Evolutionary conservation across 2,113 vertebrate genomes (phyloP).

Genomic region (Cricetomys ansorgei): DNA sequence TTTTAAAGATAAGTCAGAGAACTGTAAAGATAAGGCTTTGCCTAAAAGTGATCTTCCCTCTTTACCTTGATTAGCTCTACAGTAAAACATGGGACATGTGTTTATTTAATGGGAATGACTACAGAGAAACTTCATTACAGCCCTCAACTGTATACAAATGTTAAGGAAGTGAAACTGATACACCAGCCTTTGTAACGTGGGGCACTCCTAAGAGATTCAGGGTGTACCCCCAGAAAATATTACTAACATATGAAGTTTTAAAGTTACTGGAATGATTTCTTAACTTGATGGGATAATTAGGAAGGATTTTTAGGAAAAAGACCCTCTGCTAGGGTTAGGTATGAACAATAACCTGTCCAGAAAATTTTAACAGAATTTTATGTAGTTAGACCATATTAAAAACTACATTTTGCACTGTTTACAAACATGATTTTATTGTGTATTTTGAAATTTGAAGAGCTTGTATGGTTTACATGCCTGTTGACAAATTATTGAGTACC

Average conservation of each 20-base stretch:
- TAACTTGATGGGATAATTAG: not conserved
- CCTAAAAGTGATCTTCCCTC: not conserved
- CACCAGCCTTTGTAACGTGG: not conserved
- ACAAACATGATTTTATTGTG: not conserved
- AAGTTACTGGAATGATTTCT: not conserved
- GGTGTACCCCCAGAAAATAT: not conserved
- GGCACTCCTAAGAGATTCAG: not conserved
- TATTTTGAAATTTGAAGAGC: not conserved
- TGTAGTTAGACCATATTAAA: not conserved
- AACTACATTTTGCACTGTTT: not conserved
- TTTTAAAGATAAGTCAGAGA: not conserved
- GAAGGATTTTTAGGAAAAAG: slow-evolving; percentile 29
- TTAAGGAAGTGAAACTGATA: slow-evolving; percentile 1
- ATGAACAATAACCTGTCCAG: not conserved
- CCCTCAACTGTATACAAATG: not conserved
- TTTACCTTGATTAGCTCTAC: not conserved
- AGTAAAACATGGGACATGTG: not conserved
- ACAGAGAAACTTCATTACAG: not conserved
- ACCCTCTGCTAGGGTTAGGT: not conserved
- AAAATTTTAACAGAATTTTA: not conserved
- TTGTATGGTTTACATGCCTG: not conserved
- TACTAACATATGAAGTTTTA: not conserved
- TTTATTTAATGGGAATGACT: not conserved
- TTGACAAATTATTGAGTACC: not conserved
- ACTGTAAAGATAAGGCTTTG: not conserved